Conservation (phyloP, 23 tunicate genomes). For the Halocynthia roretzi region DNA sequence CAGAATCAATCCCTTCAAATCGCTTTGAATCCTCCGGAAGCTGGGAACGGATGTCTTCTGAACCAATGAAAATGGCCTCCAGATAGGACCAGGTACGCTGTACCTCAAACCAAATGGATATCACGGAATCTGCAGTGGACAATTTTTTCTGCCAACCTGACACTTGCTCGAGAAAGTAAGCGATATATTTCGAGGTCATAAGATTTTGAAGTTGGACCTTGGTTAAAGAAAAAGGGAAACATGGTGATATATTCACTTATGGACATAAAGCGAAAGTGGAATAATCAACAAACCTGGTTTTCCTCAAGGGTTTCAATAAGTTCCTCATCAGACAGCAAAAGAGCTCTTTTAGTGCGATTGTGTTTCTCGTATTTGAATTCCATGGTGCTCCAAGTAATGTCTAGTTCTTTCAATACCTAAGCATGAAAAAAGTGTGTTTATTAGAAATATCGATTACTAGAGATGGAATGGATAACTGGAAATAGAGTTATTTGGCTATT, state of each 20-base stretch:
- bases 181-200: slow-evolving; percentile 99
- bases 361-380: slow-evolving; percentile 84
- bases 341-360: slow-evolving; percentile 53
- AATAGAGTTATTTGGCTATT: too few species aligned
- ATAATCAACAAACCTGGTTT: slow-evolving; percentile 55
- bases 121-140: slow-evolving; percentile 92
- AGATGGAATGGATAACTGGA: too few species aligned
- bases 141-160: slow-evolving; percentile 95
- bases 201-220: slow-evolving; percentile 98
- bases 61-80: slow-evolving; percentile 95
- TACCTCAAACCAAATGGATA: slow-evolving; percentile 96
- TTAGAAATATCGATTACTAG: background rate
- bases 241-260: background rate
- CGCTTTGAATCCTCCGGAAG: slow-evolving; percentile 97
- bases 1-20: slow-evolving; percentile 92
- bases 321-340: slow-evolving; percentile 89
- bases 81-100: slow-evolving; percentile 99
- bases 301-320: slow-evolving; percentile 94
- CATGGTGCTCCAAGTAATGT: slow-evolving; percentile 90
- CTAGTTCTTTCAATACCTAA: slow-evolving; percentile 89
- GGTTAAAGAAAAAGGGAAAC: background rate
- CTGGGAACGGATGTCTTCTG: slow-evolving; percentile 96
- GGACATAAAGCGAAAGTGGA: background rate
- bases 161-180: slow-evolving; percentile 91
- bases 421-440: background rate